Percentiles rank a stretch among this genome's conserved stretches.
Evolutionary conservation across 1,140 invertebrate genomes (phyloP).

Genomic region (Panonychus citri): DNA sequence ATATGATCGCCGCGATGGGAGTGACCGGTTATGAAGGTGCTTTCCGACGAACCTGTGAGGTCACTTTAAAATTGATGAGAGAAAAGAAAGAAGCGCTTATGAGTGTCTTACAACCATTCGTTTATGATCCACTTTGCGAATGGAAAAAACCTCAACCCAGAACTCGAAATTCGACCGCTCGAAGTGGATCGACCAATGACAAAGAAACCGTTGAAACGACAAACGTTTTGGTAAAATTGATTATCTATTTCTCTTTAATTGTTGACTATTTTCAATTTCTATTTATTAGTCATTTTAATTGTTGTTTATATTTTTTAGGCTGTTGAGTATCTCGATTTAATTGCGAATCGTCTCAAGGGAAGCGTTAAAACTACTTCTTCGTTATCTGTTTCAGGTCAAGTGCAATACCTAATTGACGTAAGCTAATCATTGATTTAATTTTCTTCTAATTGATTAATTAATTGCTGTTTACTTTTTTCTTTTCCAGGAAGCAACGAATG

Average conservation of each 20-base stretch:
- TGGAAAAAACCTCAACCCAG: conserved; percentile 11
- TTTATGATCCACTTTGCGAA: conserved; percentile 76
- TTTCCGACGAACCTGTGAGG: conserved; percentile 70
- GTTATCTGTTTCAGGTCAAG: neutral
- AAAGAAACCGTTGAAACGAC: neutral
- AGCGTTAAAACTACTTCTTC: neutral
- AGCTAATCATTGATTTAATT: conserved; percentile 1
- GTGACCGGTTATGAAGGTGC: conserved; percentile 60
- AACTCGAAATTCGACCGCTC: neutral
- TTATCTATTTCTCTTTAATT: neutral
- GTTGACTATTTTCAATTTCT: neutral
- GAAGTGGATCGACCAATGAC: neutral
- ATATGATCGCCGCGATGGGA: conserved; percentile 79
- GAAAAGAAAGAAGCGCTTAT: conserved; percentile 58
- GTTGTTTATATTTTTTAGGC: neutral
- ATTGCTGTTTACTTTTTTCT: conserved; percentile 1
- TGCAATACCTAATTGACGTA: neutral
- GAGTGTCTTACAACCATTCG: conserved; percentile 66
- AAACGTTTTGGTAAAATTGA: neutral
- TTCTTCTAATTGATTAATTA: neutral
- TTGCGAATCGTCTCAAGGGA: neutral
- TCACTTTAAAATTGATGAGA: conserved; percentile 57
- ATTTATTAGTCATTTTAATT: neutral
- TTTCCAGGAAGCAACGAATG: conserved; percentile 52
- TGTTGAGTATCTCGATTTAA: neutral